These are phyloP conservation scores for Caenorhabditis tropicalis DNA, from an alignment of 1,140 invertebrate species.

Conservation along the genomic window DNA sequence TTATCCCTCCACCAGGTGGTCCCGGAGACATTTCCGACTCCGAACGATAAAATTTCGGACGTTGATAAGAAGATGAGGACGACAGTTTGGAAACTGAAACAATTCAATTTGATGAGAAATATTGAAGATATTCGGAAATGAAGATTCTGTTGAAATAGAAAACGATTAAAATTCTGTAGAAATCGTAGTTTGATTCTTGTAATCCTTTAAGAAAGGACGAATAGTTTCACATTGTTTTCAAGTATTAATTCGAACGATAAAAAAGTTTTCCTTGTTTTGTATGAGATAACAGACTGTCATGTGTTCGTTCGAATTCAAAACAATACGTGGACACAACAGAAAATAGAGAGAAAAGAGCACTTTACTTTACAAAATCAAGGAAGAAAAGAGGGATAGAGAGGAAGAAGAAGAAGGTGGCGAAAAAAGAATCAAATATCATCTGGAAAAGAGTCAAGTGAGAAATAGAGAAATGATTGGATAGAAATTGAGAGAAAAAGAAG, in stretches of 20 bases:
- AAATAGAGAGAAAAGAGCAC: background rate
- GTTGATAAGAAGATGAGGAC: conserved; percentile 36
- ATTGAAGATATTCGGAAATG: background rate
- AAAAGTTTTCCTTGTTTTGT: background rate
- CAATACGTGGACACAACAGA: background rate
- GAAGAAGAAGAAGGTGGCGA: background rate
- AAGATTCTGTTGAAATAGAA: too few species aligned
- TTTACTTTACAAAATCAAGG: conserved; percentile 23
- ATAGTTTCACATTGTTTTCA: too few species aligned
- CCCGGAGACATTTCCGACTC: conserved; percentile 45
- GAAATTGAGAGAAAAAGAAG: background rate
- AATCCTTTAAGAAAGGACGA: too few species aligned
- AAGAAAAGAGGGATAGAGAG: background rate
- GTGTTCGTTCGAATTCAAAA: background rate
- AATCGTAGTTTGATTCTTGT: too few species aligned
- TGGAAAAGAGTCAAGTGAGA: background rate
- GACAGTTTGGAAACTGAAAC: conserved; percentile 34
- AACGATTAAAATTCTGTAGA: too few species aligned
- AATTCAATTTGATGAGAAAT: too few species aligned
- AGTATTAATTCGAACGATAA: background rate
- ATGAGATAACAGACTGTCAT: background rate
- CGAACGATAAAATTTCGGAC: conserved; percentile 45
- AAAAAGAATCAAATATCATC: conserved; percentile 29
- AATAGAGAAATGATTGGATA: background rate
- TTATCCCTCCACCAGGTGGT: background rate